phyloP scores from a whole-genome alignment of 2,797 vertebrate genomes.

The Benthosema pterotum region DNA sequence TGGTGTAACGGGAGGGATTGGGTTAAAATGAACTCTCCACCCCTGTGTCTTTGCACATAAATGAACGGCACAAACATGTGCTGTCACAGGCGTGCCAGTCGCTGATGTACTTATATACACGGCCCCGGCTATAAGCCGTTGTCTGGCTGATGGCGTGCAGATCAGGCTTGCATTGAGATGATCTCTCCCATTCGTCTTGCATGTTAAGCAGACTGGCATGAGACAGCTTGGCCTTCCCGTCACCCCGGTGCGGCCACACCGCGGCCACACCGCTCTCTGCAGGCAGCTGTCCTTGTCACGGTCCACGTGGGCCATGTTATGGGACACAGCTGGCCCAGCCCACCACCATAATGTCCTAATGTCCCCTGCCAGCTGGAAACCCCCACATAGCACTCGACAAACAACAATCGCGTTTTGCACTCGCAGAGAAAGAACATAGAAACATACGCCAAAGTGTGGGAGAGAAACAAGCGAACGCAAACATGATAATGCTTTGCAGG shows the following conservation, averaged over 20 bases:
- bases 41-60: too few species aligned
- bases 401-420: too few species aligned
- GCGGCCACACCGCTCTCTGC: slow-evolving; percentile 19
- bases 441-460: too few species aligned
- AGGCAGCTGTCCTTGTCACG: slow-evolving; percentile 30
- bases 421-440: too few species aligned
- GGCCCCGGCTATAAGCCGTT: slow-evolving; percentile 9
- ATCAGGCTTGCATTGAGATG: slow-evolving; percentile 34
- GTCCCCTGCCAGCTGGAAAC: too few species aligned
- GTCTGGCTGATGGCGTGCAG: slow-evolving; percentile 28
- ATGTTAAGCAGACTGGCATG: slow-evolving; percentile 28
- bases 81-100: neutral
- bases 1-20: too few species aligned
- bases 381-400: neutral
- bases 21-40: too few species aligned
- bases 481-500: too few species aligned
- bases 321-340: slow-evolving; percentile 3
- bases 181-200: slow-evolving; percentile 35
- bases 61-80: too few species aligned
- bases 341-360: too few species aligned
- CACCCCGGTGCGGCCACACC: slow-evolving; percentile 14
- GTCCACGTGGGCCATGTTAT: slow-evolving; percentile 12
- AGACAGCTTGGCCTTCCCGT: slow-evolving; percentile 20
- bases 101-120: slow-evolving; percentile 12
- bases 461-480: too few species aligned